A percentile compares a stretch with the other conserved stretches of the same genome.
These are phyloP conservation scores for Allygus modestus DNA, from an alignment of 2,888 invertebrate genomes.

Conservation along the genomic window DNA sequence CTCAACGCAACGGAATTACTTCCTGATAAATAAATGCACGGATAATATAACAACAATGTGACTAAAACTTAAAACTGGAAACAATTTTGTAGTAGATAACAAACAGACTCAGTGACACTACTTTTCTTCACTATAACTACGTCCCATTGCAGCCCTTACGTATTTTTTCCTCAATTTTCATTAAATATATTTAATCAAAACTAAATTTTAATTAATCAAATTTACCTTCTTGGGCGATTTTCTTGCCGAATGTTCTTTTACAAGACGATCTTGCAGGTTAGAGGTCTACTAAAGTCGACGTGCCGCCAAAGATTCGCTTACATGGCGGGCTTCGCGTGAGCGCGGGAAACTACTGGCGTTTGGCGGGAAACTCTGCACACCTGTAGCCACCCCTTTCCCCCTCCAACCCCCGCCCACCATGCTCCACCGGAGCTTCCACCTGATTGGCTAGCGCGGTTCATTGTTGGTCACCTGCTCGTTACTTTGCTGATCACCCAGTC, in stretches of 20 bases:
- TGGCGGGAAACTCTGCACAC: neutral
- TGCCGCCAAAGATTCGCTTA: constrained; percentile 2
- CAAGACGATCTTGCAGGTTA: constrained; percentile 17
- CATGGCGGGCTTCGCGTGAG: constrained; percentile 28
- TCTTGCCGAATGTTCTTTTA: constrained; percentile 26
- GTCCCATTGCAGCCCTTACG: too few species aligned
- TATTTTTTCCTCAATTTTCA: too few species aligned
- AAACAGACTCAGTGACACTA: too few species aligned
- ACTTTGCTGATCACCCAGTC: constrained; percentile 1
- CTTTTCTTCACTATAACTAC: too few species aligned
- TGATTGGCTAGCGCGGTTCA: constrained; percentile 4
- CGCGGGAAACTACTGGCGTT: constrained; percentile 31
- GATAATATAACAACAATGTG: too few species aligned
- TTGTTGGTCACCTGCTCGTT: constrained; percentile 22
- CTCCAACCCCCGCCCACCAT: neutral
- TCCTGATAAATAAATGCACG: too few species aligned
- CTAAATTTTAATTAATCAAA: too few species aligned
- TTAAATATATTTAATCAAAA: too few species aligned
- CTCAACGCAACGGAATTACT: too few species aligned
- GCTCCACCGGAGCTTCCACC: constrained; percentile 9
- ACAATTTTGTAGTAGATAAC: too few species aligned
- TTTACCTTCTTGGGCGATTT: constrained; percentile 24
- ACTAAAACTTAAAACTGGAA: too few species aligned
- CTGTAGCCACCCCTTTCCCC: neutral
- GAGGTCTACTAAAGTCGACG: neutral